Evolutionary conservation across 2,797 vertebrate species (phyloP).

Genomic region (Mallotus villosus): DNA sequence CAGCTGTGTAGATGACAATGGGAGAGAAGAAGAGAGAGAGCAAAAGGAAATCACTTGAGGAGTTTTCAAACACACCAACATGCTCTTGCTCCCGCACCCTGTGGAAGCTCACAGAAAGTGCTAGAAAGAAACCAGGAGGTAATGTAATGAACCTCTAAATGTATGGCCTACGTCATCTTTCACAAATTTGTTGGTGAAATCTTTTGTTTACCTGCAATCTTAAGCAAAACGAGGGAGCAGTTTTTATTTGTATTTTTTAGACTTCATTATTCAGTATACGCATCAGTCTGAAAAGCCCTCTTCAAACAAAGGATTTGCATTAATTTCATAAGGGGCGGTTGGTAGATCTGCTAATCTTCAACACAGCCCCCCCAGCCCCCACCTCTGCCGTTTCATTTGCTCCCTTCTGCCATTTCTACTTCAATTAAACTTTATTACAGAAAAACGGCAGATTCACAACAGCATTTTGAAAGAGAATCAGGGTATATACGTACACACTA

Average conservation of each 20-base stretch:
- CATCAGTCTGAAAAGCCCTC: constrained; percentile 5
- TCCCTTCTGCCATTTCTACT: constrained; percentile 10
- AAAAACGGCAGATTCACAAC: constrained; percentile 8
- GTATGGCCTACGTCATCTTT: constrained; percentile 19
- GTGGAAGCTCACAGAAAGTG: constrained; percentile 4
- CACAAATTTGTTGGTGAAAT: constrained; percentile 3
- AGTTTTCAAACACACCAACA: constrained; percentile 31
- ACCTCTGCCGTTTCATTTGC: constrained; percentile 8
- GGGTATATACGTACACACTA: not conserved
- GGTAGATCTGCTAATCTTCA: not conserved
- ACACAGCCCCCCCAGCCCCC: not conserved
- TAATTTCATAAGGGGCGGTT: constrained; percentile 4
- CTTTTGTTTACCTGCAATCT: not conserved
- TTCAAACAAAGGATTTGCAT: constrained; percentile 8
- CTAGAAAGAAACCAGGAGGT: constrained; percentile 17
- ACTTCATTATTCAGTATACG: not conserved
- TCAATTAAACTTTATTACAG: constrained; percentile 24
- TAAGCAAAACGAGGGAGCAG: not conserved
- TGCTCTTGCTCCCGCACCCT: not conserved
- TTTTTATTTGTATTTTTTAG: not conserved
- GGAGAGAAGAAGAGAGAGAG: constrained; percentile 54
- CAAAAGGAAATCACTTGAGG: constrained; percentile 41
- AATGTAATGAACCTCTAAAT: constrained; percentile 36
- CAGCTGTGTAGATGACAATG: constrained; percentile 77
- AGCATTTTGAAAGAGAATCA: constrained; percentile 38